Evolutionary conservation across 92 coral and sea anemone genomes (phyloP), one percentile per base, ranked within the genome.

Genomic region (Epizoanthus fatuus): DNA sequence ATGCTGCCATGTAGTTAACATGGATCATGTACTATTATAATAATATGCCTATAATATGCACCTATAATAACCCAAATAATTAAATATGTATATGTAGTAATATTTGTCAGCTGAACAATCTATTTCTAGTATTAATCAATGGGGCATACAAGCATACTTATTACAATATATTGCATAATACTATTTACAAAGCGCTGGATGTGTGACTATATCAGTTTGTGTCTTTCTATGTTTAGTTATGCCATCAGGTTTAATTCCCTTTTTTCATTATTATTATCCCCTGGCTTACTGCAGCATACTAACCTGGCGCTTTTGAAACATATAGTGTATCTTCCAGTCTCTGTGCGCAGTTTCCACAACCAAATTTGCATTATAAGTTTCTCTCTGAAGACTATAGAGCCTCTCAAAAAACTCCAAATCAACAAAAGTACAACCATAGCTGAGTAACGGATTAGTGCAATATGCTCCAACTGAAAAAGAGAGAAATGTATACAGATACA

Each of bases 281-380:
- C 19, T 11, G 4, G 59, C 19, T 0, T n/a, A 12, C 15, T n/a
- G 19, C 19, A 13, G 8, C 22, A 57, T 3, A 19, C 63, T 4
- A 57, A 57, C 63, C 63, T 57, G 17, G 4, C 17, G 25, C 63
- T 57, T 57, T 57, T 57, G 63, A 57, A 57, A 57, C 63, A 57
- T 57, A 19, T 16, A 57, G 8, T 57, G 63, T 15, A 15, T 57
- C 19, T 57, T 57, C 63, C 63, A 57, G 22, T 57, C 63, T 57
- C 63, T 57, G 8, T 57, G 63, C 12, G 25, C 63, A 15, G 63
- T 57, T 16, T 72, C 76, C 59, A 71, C 78, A 20, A 47, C 62
- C 29, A 72, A 16, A 3, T 72, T 72, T 7, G 62, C 78, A 72
- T 72, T 72, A 5, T 49, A 72, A 0, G 77, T 72, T 22, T 72